Evolutionary conservation across 1,140 invertebrate genomes (phyloP).

Genomic region (Anastrepha obliqua): DNA sequence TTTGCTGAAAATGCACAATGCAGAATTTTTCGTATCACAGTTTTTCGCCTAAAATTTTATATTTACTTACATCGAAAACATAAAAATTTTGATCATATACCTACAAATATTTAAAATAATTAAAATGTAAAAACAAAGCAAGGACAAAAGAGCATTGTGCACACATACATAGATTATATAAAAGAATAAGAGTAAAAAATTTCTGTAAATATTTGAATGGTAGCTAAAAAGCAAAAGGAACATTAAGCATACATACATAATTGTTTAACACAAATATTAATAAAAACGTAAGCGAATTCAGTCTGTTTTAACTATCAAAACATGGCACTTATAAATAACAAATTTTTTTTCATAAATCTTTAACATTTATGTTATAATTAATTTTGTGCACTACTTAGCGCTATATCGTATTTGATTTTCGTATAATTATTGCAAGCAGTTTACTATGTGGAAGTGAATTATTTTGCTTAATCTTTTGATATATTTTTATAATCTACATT

Average conservation of each 20-base stretch:
- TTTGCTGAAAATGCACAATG: not conserved
- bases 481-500: constrained; percentile 18
- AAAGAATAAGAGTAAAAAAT: not conserved
- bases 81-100: not conserved
- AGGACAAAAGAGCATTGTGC: not conserved
- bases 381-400: constrained; percentile 5
- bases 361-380: not conserved
- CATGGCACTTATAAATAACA: constrained; percentile 15
- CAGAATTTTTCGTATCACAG: constrained; percentile 40
- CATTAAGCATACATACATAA: not conserved
- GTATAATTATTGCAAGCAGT: constrained; percentile 25
- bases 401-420: not conserved
- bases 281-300: not conserved
- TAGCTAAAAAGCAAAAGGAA: not conserved
- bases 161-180: not conserved
- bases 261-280: not conserved
- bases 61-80: constrained; percentile 11
- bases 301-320: not conserved
- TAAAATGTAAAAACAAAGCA: not conserved
- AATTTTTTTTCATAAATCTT: not conserved
- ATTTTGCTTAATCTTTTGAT: not conserved
- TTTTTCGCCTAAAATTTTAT: constrained; percentile 35
- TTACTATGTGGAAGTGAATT: constrained; percentile 23
- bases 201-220: not conserved
- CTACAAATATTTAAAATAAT: not conserved